Percentiles rank a stretch among this genome's conserved stretches.
These are phyloP conservation scores for Rhopalosiphum nymphaeae DNA, from an alignment of 2,888 invertebrate genomes.

Conservation along the genomic window DNA sequence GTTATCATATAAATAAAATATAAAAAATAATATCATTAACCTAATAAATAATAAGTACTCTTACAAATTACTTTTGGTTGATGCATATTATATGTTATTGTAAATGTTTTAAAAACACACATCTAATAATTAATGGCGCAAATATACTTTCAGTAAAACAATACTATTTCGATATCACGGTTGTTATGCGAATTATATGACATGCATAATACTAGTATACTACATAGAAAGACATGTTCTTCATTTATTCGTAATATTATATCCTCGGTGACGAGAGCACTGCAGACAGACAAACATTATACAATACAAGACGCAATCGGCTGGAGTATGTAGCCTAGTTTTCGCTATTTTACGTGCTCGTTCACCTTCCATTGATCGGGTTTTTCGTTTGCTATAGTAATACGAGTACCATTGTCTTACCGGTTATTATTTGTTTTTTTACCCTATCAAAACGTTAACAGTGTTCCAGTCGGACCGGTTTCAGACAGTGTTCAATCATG, in stretches of 20 bases:
- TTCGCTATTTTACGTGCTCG: constrained; percentile 59
- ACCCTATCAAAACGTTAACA: constrained; percentile 48
- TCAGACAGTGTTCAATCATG: constrained; percentile 45
- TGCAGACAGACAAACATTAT: constrained; percentile 38
- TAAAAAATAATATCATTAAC: not conserved
- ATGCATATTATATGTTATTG: not conserved
- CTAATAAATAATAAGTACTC: not conserved
- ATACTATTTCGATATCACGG: not conserved
- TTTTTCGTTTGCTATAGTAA: constrained; percentile 38
- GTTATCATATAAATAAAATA: not conserved
- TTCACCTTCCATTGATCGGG: constrained; percentile 56
- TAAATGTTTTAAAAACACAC: not conserved
- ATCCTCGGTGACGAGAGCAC: constrained; percentile 17
- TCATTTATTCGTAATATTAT: not conserved
- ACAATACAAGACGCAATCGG: constrained; percentile 42
- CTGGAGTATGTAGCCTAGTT: constrained; percentile 52
- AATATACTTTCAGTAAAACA: not conserved
- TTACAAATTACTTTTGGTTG: not conserved
- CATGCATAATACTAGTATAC: not conserved
- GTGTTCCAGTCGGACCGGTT: constrained; percentile 61
- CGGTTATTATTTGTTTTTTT: constrained; percentile 54
- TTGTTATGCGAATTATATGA: not conserved
- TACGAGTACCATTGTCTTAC: constrained; percentile 52
- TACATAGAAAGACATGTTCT: not conserved
- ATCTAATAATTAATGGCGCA: not conserved